Conservation (phyloP, 2,797 vertebrate genomes). For the Galago senegalensis region DNA sequence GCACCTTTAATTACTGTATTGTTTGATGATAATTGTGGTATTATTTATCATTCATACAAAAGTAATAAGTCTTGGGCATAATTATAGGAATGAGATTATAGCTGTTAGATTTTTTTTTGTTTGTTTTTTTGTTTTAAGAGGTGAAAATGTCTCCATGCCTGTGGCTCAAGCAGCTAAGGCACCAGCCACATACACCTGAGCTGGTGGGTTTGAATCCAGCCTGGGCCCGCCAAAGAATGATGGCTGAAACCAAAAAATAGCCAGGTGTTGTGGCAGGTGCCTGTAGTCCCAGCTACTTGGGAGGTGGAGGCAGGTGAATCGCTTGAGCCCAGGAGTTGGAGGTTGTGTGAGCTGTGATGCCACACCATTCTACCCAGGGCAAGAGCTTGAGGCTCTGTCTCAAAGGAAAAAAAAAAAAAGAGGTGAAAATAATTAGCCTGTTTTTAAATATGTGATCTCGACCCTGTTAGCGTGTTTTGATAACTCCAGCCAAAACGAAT, state of each 20-base stretch:
- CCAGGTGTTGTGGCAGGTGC: too few relatives aligned
- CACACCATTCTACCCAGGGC: too few relatives aligned
- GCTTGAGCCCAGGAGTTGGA: too few relatives aligned
- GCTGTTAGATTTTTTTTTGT: background rate
- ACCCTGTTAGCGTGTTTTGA: background rate
- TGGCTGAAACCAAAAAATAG: too few relatives aligned
- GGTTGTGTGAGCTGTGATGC: too few relatives aligned
- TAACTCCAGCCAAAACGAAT: background rate
- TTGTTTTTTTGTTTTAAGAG: slow-evolving; percentile 47
- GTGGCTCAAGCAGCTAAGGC: too few relatives aligned
- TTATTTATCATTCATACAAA: background rate
- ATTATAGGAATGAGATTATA: slow-evolving; percentile 18
- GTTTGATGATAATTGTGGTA: background rate
- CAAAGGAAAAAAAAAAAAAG: background rate
- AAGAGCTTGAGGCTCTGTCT: too few relatives aligned
- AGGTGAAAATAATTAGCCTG: slow-evolving; percentile 28
- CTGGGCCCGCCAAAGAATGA: too few relatives aligned
- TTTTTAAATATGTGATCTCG: slow-evolving; percentile 36
- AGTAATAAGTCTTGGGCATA: background rate
- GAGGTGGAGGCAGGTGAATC: too few relatives aligned
- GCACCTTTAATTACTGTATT: background rate
- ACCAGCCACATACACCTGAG: too few relatives aligned
- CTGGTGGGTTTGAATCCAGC: too few relatives aligned
- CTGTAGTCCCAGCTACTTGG: too few relatives aligned
- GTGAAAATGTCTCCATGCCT: background rate